Evolutionary conservation across 2,113 vertebrate genomes (phyloP).

Genomic region (Myrmecobius fasciatus): DNA sequence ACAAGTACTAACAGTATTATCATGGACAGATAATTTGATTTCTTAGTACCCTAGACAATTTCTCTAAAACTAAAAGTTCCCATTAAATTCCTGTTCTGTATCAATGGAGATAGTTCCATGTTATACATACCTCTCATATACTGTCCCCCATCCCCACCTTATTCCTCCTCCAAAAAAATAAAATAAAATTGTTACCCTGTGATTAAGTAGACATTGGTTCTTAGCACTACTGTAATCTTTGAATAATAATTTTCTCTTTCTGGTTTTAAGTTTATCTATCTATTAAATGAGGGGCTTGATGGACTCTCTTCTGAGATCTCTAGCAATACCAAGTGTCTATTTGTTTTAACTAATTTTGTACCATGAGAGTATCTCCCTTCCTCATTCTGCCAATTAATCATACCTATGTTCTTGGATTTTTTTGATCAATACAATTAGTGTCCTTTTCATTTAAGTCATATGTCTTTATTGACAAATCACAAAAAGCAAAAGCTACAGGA

Average conservation of each 20-base stretch:
- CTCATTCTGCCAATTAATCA: background rate
- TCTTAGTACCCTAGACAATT: background rate
- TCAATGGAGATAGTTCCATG: background rate
- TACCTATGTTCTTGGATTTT: background rate
- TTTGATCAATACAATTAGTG: background rate
- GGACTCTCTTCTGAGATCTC: background rate
- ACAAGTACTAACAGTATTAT: background rate
- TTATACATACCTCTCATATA: background rate
- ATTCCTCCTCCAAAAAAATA: background rate
- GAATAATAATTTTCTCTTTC: background rate
- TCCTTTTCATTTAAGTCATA: background rate
- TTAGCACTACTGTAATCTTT: background rate
- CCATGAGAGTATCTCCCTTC: background rate
- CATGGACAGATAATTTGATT: background rate
- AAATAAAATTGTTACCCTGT: background rate
- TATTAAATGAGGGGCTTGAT: background rate
- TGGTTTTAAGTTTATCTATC: background rate
- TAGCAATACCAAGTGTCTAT: background rate
- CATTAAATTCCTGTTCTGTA: background rate
- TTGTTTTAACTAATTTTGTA: background rate
- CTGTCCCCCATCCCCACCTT: too few species aligned
- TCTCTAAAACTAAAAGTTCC: background rate
- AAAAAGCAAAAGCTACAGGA: background rate
- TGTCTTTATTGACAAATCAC: background rate
- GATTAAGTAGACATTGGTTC: background rate